These are phyloP conservation scores for Oryzias sinensis DNA, from an alignment of 2,797 vertebrate species.

Conservation along the genomic window DNA sequence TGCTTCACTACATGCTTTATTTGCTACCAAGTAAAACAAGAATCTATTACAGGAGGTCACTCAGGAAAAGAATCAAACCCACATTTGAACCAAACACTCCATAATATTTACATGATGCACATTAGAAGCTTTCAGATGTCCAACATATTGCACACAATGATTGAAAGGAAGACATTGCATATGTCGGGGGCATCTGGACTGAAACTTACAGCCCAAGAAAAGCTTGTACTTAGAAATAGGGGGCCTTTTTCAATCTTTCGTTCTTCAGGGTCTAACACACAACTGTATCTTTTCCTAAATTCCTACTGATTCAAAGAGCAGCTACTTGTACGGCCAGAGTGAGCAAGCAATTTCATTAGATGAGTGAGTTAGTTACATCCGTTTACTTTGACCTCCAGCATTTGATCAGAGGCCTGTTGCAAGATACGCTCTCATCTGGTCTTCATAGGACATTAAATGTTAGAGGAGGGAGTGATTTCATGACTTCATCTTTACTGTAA, in stretches of 20 bases:
- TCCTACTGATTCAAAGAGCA: constrained; percentile 40
- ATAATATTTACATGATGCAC: constrained; percentile 28
- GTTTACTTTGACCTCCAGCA: constrained; percentile 16
- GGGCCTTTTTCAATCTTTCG: constrained; percentile 50
- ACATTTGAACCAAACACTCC: constrained; percentile 17
- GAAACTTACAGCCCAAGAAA: constrained; percentile 42
- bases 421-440: constrained; percentile 14
- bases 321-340: constrained; percentile 22
- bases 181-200: constrained; percentile 37
- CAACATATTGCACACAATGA: constrained; percentile 33
- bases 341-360: constrained; percentile 38
- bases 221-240: constrained; percentile 54
- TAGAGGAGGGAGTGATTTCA: constrained; percentile 26
- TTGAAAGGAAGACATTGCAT: constrained; percentile 19
- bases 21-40: constrained; percentile 13
- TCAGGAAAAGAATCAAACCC: constrained; percentile 13
- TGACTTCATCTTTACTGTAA: constrained; percentile 49
- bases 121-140: constrained; percentile 44
- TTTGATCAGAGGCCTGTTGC: constrained; percentile 23
- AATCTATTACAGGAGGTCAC: neutral
- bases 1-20: constrained; percentile 13
- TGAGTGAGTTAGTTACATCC: constrained; percentile 21
- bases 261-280: constrained; percentile 38
- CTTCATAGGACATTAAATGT: neutral
- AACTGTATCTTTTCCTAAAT: constrained; percentile 12